Base-by-base conservation (phyloP, 2,113 vertebrate species). In the Poecile atricapillus region DNA sequence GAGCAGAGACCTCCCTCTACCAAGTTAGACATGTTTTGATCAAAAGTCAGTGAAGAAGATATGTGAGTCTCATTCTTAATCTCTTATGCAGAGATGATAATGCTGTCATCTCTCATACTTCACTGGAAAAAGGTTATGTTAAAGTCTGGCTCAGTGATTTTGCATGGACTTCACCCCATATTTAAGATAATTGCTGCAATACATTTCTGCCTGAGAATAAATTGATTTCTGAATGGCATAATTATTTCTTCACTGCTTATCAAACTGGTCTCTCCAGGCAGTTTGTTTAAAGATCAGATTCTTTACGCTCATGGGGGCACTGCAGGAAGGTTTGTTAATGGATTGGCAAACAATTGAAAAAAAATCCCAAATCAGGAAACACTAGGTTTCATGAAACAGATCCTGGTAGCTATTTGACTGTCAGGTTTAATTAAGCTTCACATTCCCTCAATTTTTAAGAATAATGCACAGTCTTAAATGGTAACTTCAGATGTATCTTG, bases 151-250 rank as follows among this genome's bases (percentile, higher is more conserved):
- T 89, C 84, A 43, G 77, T 94, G 95, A 76, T 91, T 96, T 87
- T 92, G 70, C 63, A 6, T 77, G 95, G 95, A 96, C 95, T 97
- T 97, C 93, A 94, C 87, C 91, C 94, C 59, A 8, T 91, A 73
- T 96, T 95, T 96, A 89, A 94, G 93, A 52, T 96, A 94, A 96
- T 91, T 87, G 91, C 90, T 68, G 95, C 91, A 96, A 91, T 96
- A 91, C 41, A 55, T 94, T 96, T 93, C 81, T 94, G 31, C 86
- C 95, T 28, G 75, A 91, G 86, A 95, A 92, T 79, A 87, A 93
- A 96, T 96, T 95, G 96, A 95, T 95, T 96, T 96, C 87, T 97
- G 89, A 96, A 85, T 80, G 93, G 75, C 86, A 56, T 90, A 92
- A 93, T 96, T 94, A 84, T 91, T 94, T 96, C 83, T 96, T 94